Percentiles rank a stretch among this genome's conserved stretches.
Evolutionary conservation across 2,797 vertebrate genomes (phyloP).

Genomic region (Phylloscopus collybita): DNA sequence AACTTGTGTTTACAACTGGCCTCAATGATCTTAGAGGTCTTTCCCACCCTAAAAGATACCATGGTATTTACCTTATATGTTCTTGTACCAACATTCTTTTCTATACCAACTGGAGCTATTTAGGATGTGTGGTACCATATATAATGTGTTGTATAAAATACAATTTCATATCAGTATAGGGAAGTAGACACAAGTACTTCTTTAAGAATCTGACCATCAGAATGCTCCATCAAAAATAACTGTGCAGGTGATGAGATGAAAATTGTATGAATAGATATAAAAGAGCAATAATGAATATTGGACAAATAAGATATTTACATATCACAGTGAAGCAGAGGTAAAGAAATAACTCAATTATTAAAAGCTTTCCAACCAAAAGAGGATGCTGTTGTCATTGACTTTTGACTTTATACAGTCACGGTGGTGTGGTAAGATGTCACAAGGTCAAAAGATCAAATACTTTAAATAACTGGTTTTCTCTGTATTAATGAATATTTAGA

Average conservation of each 20-base stretch:
- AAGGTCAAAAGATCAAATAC: background rate
- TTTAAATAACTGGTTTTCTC: background rate
- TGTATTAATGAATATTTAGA: background rate
- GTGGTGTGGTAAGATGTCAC: background rate
- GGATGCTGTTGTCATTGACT: background rate
- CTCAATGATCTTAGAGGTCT: background rate
- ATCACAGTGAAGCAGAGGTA: background rate
- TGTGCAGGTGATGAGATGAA: background rate
- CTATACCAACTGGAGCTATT: background rate
- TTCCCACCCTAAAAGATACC: background rate
- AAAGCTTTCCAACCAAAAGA: background rate
- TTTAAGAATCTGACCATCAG: background rate
- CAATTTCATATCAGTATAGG: background rate
- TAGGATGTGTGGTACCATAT: background rate
- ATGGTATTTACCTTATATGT: background rate
- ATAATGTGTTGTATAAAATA: background rate
- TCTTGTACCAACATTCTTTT: background rate
- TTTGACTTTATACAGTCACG: background rate
- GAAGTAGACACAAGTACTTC: background rate
- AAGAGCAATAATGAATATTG: background rate
- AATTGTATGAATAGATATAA: background rate
- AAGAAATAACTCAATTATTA: background rate
- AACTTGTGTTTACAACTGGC: background rate
- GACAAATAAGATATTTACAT: background rate
- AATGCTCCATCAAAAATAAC: background rate